phyloP scores from a whole-genome alignment of 2,113 vertebrate species.

The Hippotragus niger region DNA sequence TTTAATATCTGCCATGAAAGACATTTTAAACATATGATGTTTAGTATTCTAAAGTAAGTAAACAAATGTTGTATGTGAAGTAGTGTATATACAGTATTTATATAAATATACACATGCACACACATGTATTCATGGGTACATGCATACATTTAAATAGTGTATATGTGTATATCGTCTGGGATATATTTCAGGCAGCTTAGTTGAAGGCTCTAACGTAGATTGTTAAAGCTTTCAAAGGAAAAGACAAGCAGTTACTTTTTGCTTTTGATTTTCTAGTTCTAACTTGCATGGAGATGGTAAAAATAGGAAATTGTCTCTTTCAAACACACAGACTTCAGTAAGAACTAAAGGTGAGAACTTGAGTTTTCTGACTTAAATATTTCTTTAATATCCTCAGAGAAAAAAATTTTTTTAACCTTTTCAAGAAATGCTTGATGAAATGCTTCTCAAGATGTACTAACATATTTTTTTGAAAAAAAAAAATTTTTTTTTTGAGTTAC shows the following conservation, averaged over 20 bases:
- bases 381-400: not conserved
- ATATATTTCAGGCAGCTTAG: not conserved
- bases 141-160: too few species aligned
- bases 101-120: not conserved
- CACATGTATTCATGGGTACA: not conserved
- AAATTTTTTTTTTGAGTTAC: not conserved
- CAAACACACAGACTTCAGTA: not conserved
- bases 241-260: not conserved
- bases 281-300: not conserved
- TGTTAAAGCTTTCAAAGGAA: not conserved
- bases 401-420: not conserved
- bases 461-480: not conserved
- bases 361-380: not conserved
- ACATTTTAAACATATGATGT: not conserved
- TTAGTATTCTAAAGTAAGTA: not conserved
- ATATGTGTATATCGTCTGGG: not conserved
- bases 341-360: not conserved
- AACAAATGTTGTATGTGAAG: not conserved
- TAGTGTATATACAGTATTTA: not conserved
- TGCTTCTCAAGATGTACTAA: not conserved
- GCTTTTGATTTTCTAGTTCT: not conserved
- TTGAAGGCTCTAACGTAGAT: not conserved
- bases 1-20: not conserved
- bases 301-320: not conserved
- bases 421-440: not conserved